A percentile compares a stretch with the other conserved stretches of the same genome.
phyloP scores from a whole-genome alignment of 2,797 vertebrate species.

The Psittacula echo region DNA sequence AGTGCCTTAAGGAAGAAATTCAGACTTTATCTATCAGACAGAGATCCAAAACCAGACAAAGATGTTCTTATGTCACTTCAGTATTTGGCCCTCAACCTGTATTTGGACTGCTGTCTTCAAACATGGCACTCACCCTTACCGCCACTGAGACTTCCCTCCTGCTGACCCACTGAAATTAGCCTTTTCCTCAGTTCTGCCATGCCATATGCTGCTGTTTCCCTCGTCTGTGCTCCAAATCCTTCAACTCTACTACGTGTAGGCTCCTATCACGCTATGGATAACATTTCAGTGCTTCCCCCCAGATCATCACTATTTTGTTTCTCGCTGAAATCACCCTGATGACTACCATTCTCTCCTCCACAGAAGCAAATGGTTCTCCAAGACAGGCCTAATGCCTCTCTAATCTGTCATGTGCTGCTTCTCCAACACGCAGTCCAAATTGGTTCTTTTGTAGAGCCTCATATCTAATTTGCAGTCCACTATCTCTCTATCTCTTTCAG shows the following conservation, averaged over 20 bases:
- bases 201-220: background rate
- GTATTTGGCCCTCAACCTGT: background rate
- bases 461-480: slow-evolving; percentile 62
- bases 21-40: background rate
- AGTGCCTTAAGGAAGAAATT: background rate
- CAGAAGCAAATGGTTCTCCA: background rate
- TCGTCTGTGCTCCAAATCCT: background rate
- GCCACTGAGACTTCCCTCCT: background rate
- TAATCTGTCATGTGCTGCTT: slow-evolving; percentile 19
- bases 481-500: slow-evolving; percentile 56
- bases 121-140: background rate
- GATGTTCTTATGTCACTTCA: background rate
- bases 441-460: slow-evolving; percentile 37
- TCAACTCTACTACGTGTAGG: accelerated
- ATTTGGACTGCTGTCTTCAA: background rate
- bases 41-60: background rate
- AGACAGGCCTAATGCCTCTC: slow-evolving; percentile 34
- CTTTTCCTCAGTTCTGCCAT: background rate
- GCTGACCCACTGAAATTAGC: background rate
- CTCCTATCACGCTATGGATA: background rate
- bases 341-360: background rate
- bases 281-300: background rate
- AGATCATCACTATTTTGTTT: background rate
- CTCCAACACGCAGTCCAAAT: background rate
- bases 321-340: slow-evolving; percentile 12